phyloP scores from a whole-genome alignment of 2,113 vertebrate genomes.

The Erpornis zantholeuca region DNA sequence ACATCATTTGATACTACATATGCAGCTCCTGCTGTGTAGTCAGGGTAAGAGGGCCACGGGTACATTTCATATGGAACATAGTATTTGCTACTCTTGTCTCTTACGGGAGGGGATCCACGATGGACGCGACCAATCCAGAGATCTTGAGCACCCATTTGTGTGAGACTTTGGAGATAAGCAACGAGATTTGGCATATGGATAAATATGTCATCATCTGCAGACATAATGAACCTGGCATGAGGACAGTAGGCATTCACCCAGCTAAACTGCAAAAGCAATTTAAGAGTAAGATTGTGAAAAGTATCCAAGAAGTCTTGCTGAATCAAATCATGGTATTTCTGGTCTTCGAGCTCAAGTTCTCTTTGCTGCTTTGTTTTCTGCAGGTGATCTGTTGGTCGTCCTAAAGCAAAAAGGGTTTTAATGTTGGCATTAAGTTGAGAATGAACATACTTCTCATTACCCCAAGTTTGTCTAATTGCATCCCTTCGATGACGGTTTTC shows the following conservation, averaged over 20 bases:
- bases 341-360: slow-evolving; percentile 77
- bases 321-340: slow-evolving; percentile 78
- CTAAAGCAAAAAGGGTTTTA: slow-evolving; percentile 86
- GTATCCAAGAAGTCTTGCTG: slow-evolving; percentile 91
- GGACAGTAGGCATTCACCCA: slow-evolving; percentile 86
- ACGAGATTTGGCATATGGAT: slow-evolving; percentile 91
- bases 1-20: slow-evolving; percentile 89
- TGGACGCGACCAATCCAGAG: slow-evolving; percentile 92
- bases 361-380: slow-evolving; percentile 58
- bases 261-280: slow-evolving; percentile 89
- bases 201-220: slow-evolving; percentile 93
- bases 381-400: slow-evolving; percentile 43
- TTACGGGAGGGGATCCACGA: slow-evolving; percentile 82
- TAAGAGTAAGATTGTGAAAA: slow-evolving; percentile 91
- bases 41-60: slow-evolving; percentile 89
- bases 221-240: slow-evolving; percentile 90
- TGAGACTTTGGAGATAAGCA: slow-evolving; percentile 79
- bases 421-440: slow-evolving; percentile 77
- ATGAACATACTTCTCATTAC: slow-evolving; percentile 78
- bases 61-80: slow-evolving; percentile 87
- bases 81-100: slow-evolving; percentile 87
- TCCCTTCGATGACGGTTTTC: slow-evolving; percentile 79
- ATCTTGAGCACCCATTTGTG: slow-evolving; percentile 71
- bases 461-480: slow-evolving; percentile 88
- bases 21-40: slow-evolving; percentile 90